A percentile compares a stretch with the other conserved stretches of the same genome.
Evolutionary conservation across 2,113 vertebrate species (phyloP).

Genomic region (Propithecus coquereli): DNA sequence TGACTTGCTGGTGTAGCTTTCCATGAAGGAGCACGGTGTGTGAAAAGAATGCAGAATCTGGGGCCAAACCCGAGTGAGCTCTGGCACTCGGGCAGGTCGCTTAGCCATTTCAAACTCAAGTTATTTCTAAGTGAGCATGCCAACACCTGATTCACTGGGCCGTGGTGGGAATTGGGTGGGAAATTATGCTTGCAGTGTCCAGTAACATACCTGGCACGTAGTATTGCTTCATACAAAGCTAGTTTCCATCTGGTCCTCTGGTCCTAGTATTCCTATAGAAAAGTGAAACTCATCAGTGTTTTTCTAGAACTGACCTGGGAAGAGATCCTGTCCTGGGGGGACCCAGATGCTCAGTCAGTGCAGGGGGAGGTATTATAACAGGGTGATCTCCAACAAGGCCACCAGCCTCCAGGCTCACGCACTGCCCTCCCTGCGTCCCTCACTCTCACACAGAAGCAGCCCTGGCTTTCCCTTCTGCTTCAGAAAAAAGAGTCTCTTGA

Average conservation of each 20-base stretch:
- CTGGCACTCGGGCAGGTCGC: background rate
- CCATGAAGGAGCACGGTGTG: background rate
- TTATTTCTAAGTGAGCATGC: background rate
- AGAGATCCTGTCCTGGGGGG: background rate
- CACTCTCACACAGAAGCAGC: background rate
- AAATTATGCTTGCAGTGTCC: background rate
- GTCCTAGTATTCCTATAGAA: background rate
- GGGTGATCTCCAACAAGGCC: background rate
- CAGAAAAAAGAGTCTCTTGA: background rate
- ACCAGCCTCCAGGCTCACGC: background rate
- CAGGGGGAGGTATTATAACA: background rate
- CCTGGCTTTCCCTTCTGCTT: background rate
- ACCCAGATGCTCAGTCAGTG: background rate
- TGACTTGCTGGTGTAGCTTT: background rate
- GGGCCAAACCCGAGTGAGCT: background rate
- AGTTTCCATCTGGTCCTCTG: background rate
- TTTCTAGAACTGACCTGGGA: background rate
- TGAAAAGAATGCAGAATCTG: background rate
- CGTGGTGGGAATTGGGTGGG: background rate
- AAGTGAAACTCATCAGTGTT: background rate
- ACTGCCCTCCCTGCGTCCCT: background rate
- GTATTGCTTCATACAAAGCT: background rate
- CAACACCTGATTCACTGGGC: background rate
- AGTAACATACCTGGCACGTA: background rate
- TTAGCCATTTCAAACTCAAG: background rate